Evolutionary conservation across 2,797 vertebrate species (phyloP).

Genomic region (Carduelis carduelis): DNA sequence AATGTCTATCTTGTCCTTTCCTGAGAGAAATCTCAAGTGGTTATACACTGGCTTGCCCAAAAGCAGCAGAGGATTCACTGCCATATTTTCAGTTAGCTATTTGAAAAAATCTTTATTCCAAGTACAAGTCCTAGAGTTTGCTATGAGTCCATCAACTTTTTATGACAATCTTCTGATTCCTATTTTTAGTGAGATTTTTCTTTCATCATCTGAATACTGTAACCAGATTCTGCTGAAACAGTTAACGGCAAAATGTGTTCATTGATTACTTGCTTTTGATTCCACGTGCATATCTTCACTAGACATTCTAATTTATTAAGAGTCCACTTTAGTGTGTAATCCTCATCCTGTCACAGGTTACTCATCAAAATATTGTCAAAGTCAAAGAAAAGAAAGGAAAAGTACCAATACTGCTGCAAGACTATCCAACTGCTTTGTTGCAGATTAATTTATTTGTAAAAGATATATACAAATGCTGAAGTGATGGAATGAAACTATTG

Average conservation of each 20-base stretch:
- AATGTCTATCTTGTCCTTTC: not conserved
- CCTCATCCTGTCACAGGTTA: not conserved
- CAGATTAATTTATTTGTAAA: not conserved
- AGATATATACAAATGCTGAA: not conserved
- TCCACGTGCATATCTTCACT: fast-evolving
- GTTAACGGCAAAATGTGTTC: not conserved
- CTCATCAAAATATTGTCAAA: not conserved
- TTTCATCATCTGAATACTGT: not conserved
- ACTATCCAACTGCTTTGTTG: not conserved
- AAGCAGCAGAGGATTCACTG: not conserved
- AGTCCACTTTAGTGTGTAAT: not conserved
- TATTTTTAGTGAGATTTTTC: not conserved
- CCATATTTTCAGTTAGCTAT: fast-evolving
- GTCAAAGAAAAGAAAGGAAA: not conserved
- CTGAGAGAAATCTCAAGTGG: not conserved
- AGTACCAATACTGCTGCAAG: not conserved
- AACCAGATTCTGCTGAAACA: not conserved
- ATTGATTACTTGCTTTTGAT: not conserved
- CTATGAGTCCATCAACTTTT: not conserved
- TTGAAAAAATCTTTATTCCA: not conserved
- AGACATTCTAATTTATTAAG: not conserved
- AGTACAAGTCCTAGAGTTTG: not conserved
- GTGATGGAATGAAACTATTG: not conserved
- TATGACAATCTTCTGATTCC: not conserved
- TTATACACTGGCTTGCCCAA: not conserved